Conservation (phyloP, 2,888 invertebrate genomes). For the Ligdia adustata region DNA sequence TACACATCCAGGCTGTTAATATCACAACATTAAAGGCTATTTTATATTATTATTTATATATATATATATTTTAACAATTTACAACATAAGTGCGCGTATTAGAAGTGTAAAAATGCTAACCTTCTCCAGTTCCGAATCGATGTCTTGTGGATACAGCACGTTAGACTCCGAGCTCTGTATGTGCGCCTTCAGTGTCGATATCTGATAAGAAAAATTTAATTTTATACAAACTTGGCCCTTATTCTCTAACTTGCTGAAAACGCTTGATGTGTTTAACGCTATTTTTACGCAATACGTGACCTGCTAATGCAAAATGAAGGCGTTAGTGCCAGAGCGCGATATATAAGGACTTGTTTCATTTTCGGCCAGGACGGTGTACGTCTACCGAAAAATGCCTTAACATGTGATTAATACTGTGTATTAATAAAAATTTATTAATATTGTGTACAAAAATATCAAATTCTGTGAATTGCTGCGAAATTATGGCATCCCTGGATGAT, state of each 20-base stretch:
- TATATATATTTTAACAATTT: not conserved
- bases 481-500: no score
- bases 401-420: not conserved
- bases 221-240: no score
- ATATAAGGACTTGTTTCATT: no score
- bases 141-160: constrained; percentile 82
- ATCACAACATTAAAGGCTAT: constrained; percentile 26
- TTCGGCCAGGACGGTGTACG: no score
- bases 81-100: not conserved
- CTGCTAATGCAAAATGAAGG: no score
- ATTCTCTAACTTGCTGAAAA: no score
- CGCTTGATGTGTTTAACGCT: no score
- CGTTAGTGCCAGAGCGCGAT: no score
- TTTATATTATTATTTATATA: not conserved
- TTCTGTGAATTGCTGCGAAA: no score
- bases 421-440: not conserved
- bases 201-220: constrained; percentile 52
- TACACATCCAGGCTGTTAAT: constrained; percentile 27
- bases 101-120: constrained; percentile 52
- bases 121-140: constrained; percentile 79
- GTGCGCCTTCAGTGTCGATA: constrained; percentile 81
- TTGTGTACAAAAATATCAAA: no score
- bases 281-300: no score
- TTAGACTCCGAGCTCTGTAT: constrained; percentile 75
- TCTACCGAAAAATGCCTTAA: no score